phyloP scores from a whole-genome alignment of 2,113 vertebrate species.

The Ceuthmochares aereus region DNA sequence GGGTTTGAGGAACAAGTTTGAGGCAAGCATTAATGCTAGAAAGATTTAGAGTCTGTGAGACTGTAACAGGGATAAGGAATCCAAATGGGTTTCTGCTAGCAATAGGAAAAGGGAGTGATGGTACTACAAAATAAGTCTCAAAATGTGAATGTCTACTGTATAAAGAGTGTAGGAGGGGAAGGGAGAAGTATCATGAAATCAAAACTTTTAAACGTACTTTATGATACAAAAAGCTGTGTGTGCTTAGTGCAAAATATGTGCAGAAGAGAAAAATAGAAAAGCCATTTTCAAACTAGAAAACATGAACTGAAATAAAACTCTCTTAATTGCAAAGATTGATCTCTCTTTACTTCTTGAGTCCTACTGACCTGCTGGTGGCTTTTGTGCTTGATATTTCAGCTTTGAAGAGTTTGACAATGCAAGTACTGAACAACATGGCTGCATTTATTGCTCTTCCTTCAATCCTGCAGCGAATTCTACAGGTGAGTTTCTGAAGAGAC shows the following conservation, averaged over 20 bases:
- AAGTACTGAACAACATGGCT: constrained; percentile 95
- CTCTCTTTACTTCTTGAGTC: neutral
- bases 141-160: neutral
- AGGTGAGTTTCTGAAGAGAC: constrained; percentile 78
- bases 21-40: neutral
- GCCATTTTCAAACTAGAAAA: neutral
- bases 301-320: neutral
- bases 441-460: constrained; percentile 92
- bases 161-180: neutral
- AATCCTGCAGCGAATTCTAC: constrained; percentile 93
- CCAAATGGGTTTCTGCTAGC: neutral
- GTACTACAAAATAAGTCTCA: neutral
- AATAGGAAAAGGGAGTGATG: neutral
- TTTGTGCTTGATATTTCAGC: constrained; percentile 75
- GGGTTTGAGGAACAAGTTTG: neutral
- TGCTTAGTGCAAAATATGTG: neutral
- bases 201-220: neutral
- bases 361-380: neutral
- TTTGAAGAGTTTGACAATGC: constrained; percentile 93
- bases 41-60: neutral
- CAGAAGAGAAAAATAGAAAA: neutral
- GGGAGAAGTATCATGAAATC: neutral
- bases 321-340: neutral
- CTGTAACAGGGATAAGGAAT: neutral
- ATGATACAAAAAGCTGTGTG: neutral